phyloP scores from a whole-genome alignment of 2,113 vertebrate genomes.

The Sinosuthora webbiana region DNA sequence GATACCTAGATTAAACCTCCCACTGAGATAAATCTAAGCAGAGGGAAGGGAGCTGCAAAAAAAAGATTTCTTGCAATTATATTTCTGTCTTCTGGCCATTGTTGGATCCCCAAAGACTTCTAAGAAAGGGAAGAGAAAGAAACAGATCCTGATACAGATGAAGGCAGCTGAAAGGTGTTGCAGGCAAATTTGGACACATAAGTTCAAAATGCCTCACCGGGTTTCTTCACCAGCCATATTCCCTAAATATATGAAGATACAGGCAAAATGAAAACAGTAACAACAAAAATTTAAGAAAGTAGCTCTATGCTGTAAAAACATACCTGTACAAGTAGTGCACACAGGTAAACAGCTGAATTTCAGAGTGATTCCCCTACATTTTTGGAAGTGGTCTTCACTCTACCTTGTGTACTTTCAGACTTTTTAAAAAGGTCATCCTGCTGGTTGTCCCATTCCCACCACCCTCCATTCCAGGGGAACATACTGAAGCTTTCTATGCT shows the following conservation, averaged over 20 bases:
- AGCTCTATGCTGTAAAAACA: not conserved
- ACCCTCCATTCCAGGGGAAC: not conserved
- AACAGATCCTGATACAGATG: not conserved
- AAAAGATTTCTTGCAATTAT: not conserved
- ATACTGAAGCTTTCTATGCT: not conserved
- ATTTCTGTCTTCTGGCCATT: not conserved
- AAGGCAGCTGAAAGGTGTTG: not conserved
- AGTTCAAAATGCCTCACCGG: not conserved
- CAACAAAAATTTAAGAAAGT: not conserved
- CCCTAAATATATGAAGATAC: not conserved
- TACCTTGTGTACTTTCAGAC: not conserved
- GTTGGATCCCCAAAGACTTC: not conserved
- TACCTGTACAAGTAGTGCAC: not conserved
- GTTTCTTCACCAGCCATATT: not conserved
- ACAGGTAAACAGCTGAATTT: not conserved
- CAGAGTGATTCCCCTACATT: not conserved
- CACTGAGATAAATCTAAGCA: not conserved
- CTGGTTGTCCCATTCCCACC: not conserved
- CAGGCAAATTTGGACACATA: not conserved
- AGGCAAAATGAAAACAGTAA: not conserved
- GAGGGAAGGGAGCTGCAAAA: not conserved
- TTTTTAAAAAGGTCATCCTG: not conserved
- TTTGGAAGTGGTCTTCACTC: not conserved
- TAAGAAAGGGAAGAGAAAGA: not conserved
- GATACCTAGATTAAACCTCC: slow-evolving; percentile 23